phyloP scores from a whole-genome alignment of 2,113 vertebrate genomes.

The Prietella phreatophila region DNA sequence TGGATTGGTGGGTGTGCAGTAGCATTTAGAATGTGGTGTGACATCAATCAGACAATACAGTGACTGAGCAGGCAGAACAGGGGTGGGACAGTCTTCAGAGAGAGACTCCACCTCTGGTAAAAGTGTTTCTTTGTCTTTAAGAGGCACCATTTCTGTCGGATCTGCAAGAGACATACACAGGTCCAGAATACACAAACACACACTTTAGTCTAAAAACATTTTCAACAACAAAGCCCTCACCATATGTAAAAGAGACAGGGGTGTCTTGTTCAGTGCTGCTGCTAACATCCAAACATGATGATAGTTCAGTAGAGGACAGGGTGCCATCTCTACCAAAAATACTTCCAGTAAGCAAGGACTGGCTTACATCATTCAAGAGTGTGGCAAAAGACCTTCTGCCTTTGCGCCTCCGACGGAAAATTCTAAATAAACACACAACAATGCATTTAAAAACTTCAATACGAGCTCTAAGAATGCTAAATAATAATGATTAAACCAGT shows the following conservation, averaged over 20 bases:
- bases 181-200: background rate
- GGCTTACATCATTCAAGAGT: constrained; percentile 69
- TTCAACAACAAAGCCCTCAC: constrained; percentile 52
- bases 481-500: background rate
- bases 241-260: constrained; percentile 62
- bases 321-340: constrained; percentile 62
- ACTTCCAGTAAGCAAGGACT: constrained; percentile 71
- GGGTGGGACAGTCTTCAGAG: constrained; percentile 63
- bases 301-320: constrained; percentile 45
- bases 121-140: constrained; percentile 59
- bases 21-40: constrained; percentile 62
- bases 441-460: background rate
- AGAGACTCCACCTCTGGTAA: constrained; percentile 65
- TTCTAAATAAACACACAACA: constrained; percentile 43
- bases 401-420: constrained; percentile 75
- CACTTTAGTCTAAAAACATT: background rate
- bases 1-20: constrained; percentile 54
- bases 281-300: constrained; percentile 30
- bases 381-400: constrained; percentile 67
- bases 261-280: constrained; percentile 54
- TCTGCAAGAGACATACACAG: constrained; percentile 57
- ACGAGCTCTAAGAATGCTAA: background rate
- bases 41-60: constrained; percentile 68
- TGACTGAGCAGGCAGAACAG: constrained; percentile 61
- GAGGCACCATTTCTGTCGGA: constrained; percentile 51